Evolutionary conservation across 2,113 vertebrate species (phyloP).

Genomic region (Notechis scutatus): DNA sequence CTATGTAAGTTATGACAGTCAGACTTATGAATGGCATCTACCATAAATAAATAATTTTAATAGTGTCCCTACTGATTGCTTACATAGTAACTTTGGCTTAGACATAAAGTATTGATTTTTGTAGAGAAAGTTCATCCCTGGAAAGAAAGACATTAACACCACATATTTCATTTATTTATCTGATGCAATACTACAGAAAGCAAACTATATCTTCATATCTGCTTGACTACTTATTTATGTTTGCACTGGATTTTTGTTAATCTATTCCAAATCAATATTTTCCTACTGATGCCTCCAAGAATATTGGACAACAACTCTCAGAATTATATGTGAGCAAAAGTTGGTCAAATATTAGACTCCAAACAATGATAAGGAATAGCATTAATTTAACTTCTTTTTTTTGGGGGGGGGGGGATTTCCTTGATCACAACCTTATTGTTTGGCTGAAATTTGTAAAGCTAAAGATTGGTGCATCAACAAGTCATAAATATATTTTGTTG

Average conservation of each 20-base stretch:
- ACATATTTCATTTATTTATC: constrained; percentile 37
- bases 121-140: constrained; percentile 2
- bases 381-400: neutral
- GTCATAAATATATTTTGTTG: neutral
- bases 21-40: neutral
- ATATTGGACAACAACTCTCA: neutral
- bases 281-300: neutral
- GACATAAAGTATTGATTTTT: constrained; percentile 1
- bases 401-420: neutral
- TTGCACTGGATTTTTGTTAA: constrained; percentile 1
- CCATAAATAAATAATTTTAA: constrained; percentile 4
- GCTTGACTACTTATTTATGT: neutral
- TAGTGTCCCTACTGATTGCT: constrained; percentile 28
- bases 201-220: constrained; percentile 6
- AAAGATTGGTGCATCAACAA: neutral
- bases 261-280: neutral
- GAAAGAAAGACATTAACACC: neutral
- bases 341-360: neutral
- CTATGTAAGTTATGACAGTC: too few species aligned
- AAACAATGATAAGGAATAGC: neutral
- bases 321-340: neutral
- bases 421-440: neutral
- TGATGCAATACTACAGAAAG: constrained; percentile 5
- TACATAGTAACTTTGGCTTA: constrained; percentile 6
- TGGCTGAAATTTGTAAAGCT: neutral